Base-by-base conservation (phyloP, 2,888 invertebrate genomes). In the Drosophila nigricruria region DNA sequence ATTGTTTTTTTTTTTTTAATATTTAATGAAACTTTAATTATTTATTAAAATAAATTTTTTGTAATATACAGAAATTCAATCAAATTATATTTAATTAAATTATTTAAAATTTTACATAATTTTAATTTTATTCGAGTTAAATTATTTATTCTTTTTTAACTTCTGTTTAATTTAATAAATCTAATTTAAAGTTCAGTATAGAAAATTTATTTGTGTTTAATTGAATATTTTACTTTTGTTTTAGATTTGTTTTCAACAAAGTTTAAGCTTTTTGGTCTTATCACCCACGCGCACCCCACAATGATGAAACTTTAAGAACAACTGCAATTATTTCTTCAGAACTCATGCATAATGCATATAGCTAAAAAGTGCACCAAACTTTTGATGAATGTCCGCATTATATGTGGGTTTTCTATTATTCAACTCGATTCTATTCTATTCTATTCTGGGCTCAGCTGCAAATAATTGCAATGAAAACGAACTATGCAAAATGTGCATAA, bases 391-490 rank as follows among this genome's bases (percentile, higher is more conserved):
- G 42, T 10, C 56, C 58, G 57, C 54, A n/a, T 34, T 34, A 34
- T 53, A 23, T 25, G 59, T 62, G 61, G 60, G 59, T 36, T 60
- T 70, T 70, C 45, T 52, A 52, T 69, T 54, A 63, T 63, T 73
- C 25, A 43, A 38, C 32, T 61, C 16, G 18, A 52, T 63, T 54
- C 62, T 49, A n/a, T 32, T 50, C 47, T 27, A 25, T 63, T 54
- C 49, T 32, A 23, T 58, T 56, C 47, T 61, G 36, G 58, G 73
- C 53, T 47, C 27, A 62, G 53, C 53, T 77, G 70, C 60, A 66
- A 64, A 70, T 77, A 73, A 77, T 77, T 74, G 66, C 52, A 56
- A 59, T 47, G 71, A 62, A 64, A 74, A 70, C 38, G 47, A 56
- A 62, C 62, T 43, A 38, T 70, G 53, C 60, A 59, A 58, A 70